Base-by-base conservation (phyloP, 2,888 invertebrate species). In the Saturnia pavonia region DNA sequence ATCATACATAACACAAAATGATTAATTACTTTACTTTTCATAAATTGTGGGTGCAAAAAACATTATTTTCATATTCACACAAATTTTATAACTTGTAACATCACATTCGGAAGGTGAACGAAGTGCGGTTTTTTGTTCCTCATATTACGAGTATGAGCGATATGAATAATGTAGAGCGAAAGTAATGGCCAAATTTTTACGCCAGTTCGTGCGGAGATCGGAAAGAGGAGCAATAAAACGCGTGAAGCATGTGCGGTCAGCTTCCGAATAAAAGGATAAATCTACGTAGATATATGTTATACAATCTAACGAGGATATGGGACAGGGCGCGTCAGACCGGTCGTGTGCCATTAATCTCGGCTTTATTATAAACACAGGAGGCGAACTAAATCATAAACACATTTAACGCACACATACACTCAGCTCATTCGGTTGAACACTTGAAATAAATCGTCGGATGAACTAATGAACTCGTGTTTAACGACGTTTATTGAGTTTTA, bases 301-400 rank as follows among this genome's bases (percentile, higher is more conserved):
- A 88, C 88, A 90, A 87, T 82, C 79, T 85, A 88, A 88, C 85
- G 86, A 89, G 88, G 85, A 88, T 86, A 84, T 85, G 79, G 87
- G 85, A 83, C 84, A 84, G 84, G 78, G 80, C 76, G 83, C 80
- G 81, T 82, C 84, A 80, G 80, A 78, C 82, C 80, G 80, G 83
- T 77, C 81, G 78, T 83, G 79, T 77, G 77, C 84, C 90, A 91
- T 92, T 90, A 90, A 92, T 92, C 88, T 87, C 82, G 75, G 84
- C 85, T 90, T 91, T 91, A 91, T 90, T 91, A 91, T 92, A 91
- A 91, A 91, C 91, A 90, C 84, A 83, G 86, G 78, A 84, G 73
- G 70, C 85, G 76, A 83, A 84, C 87, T 88, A 85, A 90, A 91
- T 91, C 90, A 90, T 91, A 91, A 91, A 90, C 90, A 89, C 85